These are phyloP conservation scores for Sinocyclocheilus maitianheensis DNA, from an alignment of 2,113 vertebrate genomes.

Conservation along the genomic window DNA sequence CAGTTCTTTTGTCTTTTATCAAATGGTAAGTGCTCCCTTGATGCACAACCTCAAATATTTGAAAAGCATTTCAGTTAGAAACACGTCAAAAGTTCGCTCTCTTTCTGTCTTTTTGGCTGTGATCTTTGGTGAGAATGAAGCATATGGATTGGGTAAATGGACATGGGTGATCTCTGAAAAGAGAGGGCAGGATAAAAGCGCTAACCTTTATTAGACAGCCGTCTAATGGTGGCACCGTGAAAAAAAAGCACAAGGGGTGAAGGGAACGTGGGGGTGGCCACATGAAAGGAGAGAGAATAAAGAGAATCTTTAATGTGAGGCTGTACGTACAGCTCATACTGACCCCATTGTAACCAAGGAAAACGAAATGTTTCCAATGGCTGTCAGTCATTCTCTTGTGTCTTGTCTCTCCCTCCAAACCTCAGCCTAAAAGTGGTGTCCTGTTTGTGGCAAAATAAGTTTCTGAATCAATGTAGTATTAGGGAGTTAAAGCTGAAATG, in stretches of 20 bases:
- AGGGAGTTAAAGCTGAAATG: background rate
- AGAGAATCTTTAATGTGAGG: slow-evolving; percentile 67
- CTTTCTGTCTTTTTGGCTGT: background rate
- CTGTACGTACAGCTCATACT: slow-evolving; percentile 52
- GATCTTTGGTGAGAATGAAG: slow-evolving; percentile 52
- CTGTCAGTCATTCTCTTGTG: background rate
- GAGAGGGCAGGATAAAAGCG: slow-evolving; percentile 56
- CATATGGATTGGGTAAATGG: slow-evolving; percentile 59
- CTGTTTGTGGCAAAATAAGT: background rate
- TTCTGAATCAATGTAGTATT: background rate
- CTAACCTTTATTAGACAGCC: slow-evolving; percentile 68
- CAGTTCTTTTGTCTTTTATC: slow-evolving; percentile 25
- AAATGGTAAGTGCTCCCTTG: background rate
- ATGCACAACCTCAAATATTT: slow-evolving; percentile 4
- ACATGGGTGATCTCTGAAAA: slow-evolving; percentile 52
- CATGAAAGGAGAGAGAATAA: slow-evolving; percentile 62
- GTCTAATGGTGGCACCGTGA: slow-evolving; percentile 56
- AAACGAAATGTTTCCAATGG: slow-evolving; percentile 51
- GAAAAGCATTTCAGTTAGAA: background rate
- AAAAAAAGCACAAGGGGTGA: slow-evolving; percentile 56
- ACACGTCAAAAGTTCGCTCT: background rate
- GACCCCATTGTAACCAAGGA: slow-evolving; percentile 66
- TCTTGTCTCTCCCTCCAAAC: background rate
- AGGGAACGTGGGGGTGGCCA: slow-evolving; percentile 58
- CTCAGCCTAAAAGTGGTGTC: background rate